Evolutionary conservation across 2,888 invertebrate species (phyloP).

Genomic region (Allophyes oxyacanthae): DNA sequence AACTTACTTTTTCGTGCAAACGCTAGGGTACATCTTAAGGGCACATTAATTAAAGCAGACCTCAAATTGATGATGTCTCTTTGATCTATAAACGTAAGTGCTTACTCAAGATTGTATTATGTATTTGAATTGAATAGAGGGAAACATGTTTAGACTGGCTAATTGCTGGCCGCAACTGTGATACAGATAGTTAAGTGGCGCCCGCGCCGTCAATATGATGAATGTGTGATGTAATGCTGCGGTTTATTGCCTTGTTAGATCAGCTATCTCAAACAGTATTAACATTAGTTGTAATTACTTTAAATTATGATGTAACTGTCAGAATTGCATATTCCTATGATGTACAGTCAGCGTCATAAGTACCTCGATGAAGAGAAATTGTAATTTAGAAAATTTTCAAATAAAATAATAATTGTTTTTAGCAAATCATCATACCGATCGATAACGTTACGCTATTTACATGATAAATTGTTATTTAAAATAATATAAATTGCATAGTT

Average conservation of each 20-base stretch:
- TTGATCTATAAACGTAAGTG: conserved; percentile 45
- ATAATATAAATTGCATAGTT: too few relatives aligned
- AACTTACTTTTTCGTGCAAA: conserved; percentile 64
- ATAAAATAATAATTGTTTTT: too few relatives aligned
- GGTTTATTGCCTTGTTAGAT: conserved; percentile 25
- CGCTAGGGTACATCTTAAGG: conserved; percentile 71
- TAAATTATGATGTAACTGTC: conserved; percentile 1
- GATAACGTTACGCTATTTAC: too few relatives aligned
- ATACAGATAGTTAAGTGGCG: conserved; percentile 16
- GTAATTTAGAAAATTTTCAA: too few relatives aligned
- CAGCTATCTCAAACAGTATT: conserved; percentile 35
- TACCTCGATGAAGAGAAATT: too few relatives aligned
- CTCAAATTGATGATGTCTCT: conserved; percentile 58
- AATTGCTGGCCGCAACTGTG: conserved; percentile 29
- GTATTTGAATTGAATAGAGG: conserved; percentile 24
- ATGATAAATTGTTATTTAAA: too few relatives aligned
- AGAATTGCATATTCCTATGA: not conserved
- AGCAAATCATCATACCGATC: too few relatives aligned
- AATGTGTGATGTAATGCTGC: conserved; percentile 31
- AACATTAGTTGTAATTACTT: conserved; percentile 8
- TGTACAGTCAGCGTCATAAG: too few relatives aligned
- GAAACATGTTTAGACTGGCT: conserved; percentile 28
- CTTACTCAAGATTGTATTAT: conserved; percentile 51
- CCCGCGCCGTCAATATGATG: conserved; percentile 31
- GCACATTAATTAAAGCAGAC: conserved; percentile 71